Conservation (phyloP, 2,797 vertebrate genomes). For the Rhinella marina region DNA sequence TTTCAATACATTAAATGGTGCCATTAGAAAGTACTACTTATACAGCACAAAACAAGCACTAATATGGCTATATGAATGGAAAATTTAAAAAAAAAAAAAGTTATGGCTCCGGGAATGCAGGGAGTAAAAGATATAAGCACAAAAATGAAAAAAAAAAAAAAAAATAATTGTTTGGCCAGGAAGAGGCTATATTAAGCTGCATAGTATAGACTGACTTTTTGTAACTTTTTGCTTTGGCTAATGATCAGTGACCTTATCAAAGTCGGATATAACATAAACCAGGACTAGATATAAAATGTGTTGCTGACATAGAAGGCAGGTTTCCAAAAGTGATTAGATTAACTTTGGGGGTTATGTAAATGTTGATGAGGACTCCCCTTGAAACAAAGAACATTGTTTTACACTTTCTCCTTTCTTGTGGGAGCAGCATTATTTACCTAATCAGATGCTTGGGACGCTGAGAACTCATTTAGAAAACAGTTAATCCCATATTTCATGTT, state of each 20-base stretch:
- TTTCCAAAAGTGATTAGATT: constrained; percentile 33
- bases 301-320: neutral
- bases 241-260: neutral
- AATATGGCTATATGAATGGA: too few species aligned
- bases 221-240: neutral
- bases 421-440: constrained; percentile 44
- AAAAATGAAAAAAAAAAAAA: too few species aligned
- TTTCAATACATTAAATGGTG: too few species aligned
- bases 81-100: too few species aligned
- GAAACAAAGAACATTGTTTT: constrained; percentile 52
- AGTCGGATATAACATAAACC: constrained; percentile 2
- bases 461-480: constrained; percentile 53
- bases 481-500: constrained; percentile 57
- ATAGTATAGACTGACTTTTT: neutral
- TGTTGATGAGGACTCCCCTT: constrained; percentile 42
- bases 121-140: too few species aligned
- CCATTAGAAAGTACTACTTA: too few species aligned
- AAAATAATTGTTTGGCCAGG: too few species aligned
- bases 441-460: constrained; percentile 25
- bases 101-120: too few species aligned
- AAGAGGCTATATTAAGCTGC: too few species aligned
- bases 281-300: constrained; percentile 16
- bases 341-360: constrained; percentile 46
- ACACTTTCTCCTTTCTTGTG: constrained; percentile 50
- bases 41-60: too few species aligned